phyloP scores from a whole-genome alignment of 2,797 vertebrate genomes.

The Rhinogobio ventralis region DNA sequence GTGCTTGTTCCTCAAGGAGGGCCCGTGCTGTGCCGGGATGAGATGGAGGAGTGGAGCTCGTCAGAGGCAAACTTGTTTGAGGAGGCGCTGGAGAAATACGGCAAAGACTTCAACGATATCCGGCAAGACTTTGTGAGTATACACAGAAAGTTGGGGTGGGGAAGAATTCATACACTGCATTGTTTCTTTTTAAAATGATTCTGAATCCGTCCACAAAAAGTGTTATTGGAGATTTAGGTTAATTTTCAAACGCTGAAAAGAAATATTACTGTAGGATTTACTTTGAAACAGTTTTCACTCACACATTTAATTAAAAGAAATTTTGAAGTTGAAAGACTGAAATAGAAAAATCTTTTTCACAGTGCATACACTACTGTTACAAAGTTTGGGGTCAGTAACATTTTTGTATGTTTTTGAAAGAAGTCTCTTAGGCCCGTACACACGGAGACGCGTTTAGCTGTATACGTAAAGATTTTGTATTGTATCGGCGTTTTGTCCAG shows the following conservation, averaged over 20 bases:
- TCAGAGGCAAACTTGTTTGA: slow-evolving; percentile 97
- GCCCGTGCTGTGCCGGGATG: slow-evolving; percentile 93
- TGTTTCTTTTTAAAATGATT: not conserved
- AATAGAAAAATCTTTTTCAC: too few relatives aligned
- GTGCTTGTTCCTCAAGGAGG: slow-evolving; percentile 93
- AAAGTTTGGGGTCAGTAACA: not conserved
- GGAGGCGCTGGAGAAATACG: slow-evolving; percentile 96
- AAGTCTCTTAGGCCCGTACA: not conserved
- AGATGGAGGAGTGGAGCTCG: slow-evolving; percentile 98
- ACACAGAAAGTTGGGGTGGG: not conserved
- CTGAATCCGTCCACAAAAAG: not conserved
- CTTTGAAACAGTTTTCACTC: not conserved
- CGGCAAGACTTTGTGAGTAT: slow-evolving; percentile 98
- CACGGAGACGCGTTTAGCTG: too few relatives aligned
- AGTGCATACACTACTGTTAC: not conserved
- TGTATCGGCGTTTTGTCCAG: too few relatives aligned
- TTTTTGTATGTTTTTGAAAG: too few relatives aligned
- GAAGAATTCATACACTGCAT: not conserved
- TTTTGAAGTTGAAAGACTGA: too few relatives aligned
- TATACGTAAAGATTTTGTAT: too few relatives aligned
- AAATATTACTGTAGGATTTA: not conserved
- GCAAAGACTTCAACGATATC: slow-evolving; percentile 99
- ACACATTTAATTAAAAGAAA: not conserved
- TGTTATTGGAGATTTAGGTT: not conserved
- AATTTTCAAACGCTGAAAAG: not conserved